Conservation (phyloP, 2,113 vertebrate genomes). For the Pandion haliaetus region DNA sequence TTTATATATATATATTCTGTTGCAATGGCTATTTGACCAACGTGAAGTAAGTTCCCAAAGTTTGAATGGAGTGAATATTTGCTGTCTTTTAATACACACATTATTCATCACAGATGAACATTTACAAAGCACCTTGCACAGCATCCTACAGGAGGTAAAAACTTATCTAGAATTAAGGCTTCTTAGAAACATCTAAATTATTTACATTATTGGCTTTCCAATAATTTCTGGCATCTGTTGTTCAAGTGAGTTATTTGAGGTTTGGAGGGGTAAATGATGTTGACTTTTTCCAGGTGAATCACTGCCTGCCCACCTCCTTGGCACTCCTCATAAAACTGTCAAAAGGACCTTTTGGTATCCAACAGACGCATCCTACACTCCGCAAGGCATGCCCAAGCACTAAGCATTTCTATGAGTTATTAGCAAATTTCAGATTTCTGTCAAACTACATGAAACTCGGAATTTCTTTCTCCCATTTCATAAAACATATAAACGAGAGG, state of each 20-base stretch:
- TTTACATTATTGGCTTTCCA: neutral
- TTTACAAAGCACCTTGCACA: neutral
- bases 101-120: neutral
- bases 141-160: neutral
- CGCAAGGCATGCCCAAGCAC: too few relatives aligned
- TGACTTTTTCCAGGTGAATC: neutral
- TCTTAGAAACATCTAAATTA: neutral
- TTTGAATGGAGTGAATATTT: neutral
- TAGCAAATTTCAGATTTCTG: too few relatives aligned
- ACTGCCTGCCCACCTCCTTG: neutral
- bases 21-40: neutral
- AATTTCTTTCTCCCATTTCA: neutral
- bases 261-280: neutral
- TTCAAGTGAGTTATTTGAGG: neutral
- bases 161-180: neutral
- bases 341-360: neutral
- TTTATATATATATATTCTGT: neutral
- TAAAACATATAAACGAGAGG: neutral
- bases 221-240: neutral
- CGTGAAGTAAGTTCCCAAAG: neutral
- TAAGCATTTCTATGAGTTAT: neutral
- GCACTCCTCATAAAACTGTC: neutral
- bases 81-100: neutral
- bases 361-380: neutral
- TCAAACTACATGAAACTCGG: neutral